Evolutionary conservation across 2,113 vertebrate genomes (phyloP).

Genomic region (Macroglossus sobrinus): DNA sequence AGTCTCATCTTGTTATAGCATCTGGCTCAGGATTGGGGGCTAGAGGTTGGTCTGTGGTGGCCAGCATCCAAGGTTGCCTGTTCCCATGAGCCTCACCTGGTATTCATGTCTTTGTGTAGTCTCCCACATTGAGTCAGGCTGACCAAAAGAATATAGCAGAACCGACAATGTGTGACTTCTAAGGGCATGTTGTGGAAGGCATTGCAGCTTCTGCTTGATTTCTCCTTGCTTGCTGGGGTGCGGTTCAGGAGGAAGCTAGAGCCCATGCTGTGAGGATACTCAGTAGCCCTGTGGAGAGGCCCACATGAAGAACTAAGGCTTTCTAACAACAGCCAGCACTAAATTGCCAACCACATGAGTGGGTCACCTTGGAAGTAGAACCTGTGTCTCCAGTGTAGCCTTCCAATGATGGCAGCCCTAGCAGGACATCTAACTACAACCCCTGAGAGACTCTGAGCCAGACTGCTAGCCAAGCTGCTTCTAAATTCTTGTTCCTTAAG

Average conservation of each 20-base stretch:
- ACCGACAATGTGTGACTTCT: background rate
- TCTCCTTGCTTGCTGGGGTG: background rate
- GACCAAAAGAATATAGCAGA: background rate
- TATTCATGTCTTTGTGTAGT: background rate
- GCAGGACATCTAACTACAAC: background rate
- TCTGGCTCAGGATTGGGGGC: background rate
- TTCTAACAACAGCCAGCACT: background rate
- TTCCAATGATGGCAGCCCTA: background rate
- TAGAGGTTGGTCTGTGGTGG: background rate
- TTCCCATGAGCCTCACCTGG: background rate
- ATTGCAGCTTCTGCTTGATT: background rate
- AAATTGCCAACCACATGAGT: background rate
- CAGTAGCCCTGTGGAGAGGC: background rate
- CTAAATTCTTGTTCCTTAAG: background rate
- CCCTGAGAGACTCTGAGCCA: background rate
- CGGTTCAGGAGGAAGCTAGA: background rate
- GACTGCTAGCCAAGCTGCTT: background rate
- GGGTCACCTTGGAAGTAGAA: background rate
- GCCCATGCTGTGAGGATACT: background rate
- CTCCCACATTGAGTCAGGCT: background rate
- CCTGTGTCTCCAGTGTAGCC: background rate
- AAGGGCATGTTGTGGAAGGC: background rate
- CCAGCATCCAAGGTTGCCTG: background rate
- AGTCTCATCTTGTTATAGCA: background rate
- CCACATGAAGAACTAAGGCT: background rate